A percentile compares a stretch with the other conserved stretches of the same genome.
Conservation (phyloP, 2,797 vertebrate species). For the Chiroxiphia lanceolata region DNA sequence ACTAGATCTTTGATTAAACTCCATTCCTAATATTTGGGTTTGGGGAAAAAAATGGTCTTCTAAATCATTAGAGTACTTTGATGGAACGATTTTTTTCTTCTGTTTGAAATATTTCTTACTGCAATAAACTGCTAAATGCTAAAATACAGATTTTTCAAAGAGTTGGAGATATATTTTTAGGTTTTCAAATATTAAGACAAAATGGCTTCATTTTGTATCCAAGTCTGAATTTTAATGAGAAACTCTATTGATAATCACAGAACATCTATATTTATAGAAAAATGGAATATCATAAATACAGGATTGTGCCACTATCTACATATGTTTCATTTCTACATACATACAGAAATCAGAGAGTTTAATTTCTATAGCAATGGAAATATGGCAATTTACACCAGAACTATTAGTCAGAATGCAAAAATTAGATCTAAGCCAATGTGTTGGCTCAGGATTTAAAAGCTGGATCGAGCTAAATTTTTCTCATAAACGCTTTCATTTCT, state of each 20-base stretch:
- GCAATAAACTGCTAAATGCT: constrained; percentile 42
- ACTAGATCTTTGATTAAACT: constrained; percentile 34
- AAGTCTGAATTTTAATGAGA: constrained; percentile 71
- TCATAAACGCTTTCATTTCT: neutral
- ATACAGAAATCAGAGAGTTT: constrained; percentile 14
- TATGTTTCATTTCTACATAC: constrained; percentile 13
- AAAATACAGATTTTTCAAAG: constrained; percentile 59
- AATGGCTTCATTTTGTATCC: constrained; percentile 55
- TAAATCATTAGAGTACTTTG: constrained; percentile 30
- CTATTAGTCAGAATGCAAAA: constrained; percentile 48
- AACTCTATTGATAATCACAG: constrained; percentile 62
- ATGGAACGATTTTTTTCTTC: constrained; percentile 50
- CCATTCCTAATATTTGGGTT: constrained; percentile 14
- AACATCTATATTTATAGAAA: constrained; percentile 69
- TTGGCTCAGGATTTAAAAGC: constrained; percentile 11
- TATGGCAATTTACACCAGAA: constrained; percentile 25
- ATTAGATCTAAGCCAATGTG: constrained; percentile 29
- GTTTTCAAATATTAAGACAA: constrained; percentile 59
- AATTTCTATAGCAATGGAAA: constrained; percentile 39
- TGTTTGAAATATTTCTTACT: constrained; percentile 49
- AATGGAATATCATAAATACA: constrained; percentile 60
- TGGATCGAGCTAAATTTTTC: neutral
- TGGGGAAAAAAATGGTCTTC: neutral
- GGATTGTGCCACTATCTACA: constrained; percentile 57
- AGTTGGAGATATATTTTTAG: constrained; percentile 62